These are phyloP conservation scores for Scolanthus callimorphus DNA, from an alignment of 92 coral and sea anemone species.

Conservation along the genomic window DNA sequence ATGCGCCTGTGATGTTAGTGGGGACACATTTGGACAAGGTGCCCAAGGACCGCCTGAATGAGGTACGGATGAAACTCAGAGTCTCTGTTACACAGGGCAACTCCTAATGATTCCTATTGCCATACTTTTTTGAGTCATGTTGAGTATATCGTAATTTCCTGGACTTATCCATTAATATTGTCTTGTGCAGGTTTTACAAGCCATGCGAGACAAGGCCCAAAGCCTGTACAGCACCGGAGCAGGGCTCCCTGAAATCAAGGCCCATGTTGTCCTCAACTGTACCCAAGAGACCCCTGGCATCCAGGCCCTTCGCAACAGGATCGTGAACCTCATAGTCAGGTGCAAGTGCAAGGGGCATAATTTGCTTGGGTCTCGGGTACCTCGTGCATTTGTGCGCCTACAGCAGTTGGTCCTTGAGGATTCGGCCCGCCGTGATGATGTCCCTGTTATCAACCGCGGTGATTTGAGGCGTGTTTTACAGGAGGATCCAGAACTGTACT, in stretches of 20 bases:
- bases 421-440: slow-evolving; percentile 1
- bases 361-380: slow-evolving; percentile 70
- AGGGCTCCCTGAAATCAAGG: slow-evolving; percentile 83
- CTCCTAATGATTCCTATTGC: too few species aligned
- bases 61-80: too few species aligned
- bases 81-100: too few species aligned
- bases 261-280: slow-evolving; percentile 76
- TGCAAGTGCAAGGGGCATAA: slow-evolving; percentile 80
- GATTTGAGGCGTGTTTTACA: slow-evolving; percentile 58
- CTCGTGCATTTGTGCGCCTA: slow-evolving; percentile 70
- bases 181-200: slow-evolving; percentile 17
- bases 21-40: slow-evolving; percentile 94
- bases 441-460: slow-evolving; percentile 44
- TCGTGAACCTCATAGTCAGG: slow-evolving; percentile 65
- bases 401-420: slow-evolving; percentile 50
- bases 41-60: slow-evolving; percentile 32
- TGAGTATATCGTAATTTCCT: too few species aligned
- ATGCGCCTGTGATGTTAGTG: slow-evolving; percentile 83
- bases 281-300: slow-evolving; percentile 66
- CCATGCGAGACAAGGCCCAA: slow-evolving; percentile 61
- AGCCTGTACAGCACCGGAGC: slow-evolving; percentile 53
- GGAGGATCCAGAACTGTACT: slow-evolving; percentile 36
- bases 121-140: too few species aligned
- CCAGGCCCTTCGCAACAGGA: slow-evolving; percentile 54
- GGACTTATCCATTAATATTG: too few species aligned